Base-by-base conservation (phyloP, 2,888 invertebrate species). In the Lamellibrachia satsuma region DNA sequence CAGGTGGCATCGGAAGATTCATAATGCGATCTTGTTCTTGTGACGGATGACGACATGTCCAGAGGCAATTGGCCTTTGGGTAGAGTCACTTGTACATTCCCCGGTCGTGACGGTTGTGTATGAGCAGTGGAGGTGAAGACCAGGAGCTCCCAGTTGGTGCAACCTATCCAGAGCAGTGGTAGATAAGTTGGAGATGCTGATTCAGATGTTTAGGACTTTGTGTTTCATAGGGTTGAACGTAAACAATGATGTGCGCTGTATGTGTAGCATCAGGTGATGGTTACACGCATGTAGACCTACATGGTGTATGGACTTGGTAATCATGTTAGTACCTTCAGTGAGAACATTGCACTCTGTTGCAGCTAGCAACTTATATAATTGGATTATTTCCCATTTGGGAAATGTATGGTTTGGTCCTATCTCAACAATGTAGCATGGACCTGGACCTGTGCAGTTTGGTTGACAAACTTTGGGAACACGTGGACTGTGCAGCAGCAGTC, bases 1-100 rank as follows among this genome's bases (percentile, higher is more conserved):
- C 27, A 93, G 92, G 52, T 93, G 93, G 93, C 11, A 52, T 52
- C 51, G 15, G n/a, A 39, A 52, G 4, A 3, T 0, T 39, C 51
- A 39, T 11, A 52, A 91, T 8, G 52, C 39, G 91, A 91, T 91
- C 2, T 91, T 15, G 91, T 91, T 39, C 39, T 91, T n/a, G 15
- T 91, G 91, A 90, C 15, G 90, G 90, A 90, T 22, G 90, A n/a
- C 15, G n/a, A 15, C n/a, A 1, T n/a, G n/a, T 22, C 91, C n/a
- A 52, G 91, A 39, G 3, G 27, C 11, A 9, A 52, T 9, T 91
- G 55, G 52, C 91, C 52, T 4, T 55, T 52, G 15, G 52, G 55
- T 8, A 15, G 15, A 52, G 9, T 91, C 39, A 39, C 39, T 7
- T 6, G 3, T n/a, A 8, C n/a, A 55, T 55, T 52, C 55, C 27